Conservation (phyloP, 1,140 invertebrate genomes). For the Zaprionus gabonicus region DNA sequence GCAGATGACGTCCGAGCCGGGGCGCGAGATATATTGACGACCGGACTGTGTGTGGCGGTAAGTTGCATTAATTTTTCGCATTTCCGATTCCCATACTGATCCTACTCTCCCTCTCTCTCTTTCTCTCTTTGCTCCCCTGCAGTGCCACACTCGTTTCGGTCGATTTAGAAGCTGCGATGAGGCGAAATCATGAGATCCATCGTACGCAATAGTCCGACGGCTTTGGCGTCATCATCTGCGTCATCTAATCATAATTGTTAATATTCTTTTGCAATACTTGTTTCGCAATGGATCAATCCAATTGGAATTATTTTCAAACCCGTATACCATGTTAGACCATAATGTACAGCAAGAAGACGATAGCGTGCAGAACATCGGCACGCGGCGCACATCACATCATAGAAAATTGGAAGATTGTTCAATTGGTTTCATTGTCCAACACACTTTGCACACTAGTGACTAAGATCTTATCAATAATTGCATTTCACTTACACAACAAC, state of each 20-base stretch:
- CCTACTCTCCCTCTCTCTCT: constrained; percentile 20
- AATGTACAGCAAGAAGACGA: constrained; percentile 66
- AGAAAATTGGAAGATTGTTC: constrained; percentile 44
- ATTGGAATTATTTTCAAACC: constrained; percentile 34
- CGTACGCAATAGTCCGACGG: background rate
- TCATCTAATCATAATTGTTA: constrained; percentile 78
- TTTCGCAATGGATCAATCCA: constrained; percentile 68
- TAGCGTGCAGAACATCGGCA: constrained; percentile 34
- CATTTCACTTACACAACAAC: constrained; percentile 74
- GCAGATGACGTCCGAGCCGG: constrained; percentile 71
- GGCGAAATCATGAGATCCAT: constrained; percentile 26
- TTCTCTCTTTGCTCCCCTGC: constrained; percentile 18
- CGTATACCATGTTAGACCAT: constrained; percentile 63
- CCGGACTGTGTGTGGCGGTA: constrained; percentile 39
- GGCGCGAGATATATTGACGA: constrained; percentile 20
- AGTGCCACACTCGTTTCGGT: constrained; percentile 41
- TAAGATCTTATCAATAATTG: constrained; percentile 74
- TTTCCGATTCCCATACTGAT: constrained; percentile 30
- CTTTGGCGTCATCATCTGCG: constrained; percentile 60
- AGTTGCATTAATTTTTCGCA: constrained; percentile 42
- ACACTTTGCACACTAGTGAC: constrained; percentile 65
- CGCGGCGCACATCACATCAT: constrained; percentile 22
- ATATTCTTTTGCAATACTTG: constrained; percentile 55
- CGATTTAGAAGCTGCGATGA: constrained; percentile 28
- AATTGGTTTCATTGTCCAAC: constrained; percentile 56